These are phyloP conservation scores for Frankliniella fusca DNA, from an alignment of 2,888 invertebrate genomes.

Conservation along the genomic window DNA sequence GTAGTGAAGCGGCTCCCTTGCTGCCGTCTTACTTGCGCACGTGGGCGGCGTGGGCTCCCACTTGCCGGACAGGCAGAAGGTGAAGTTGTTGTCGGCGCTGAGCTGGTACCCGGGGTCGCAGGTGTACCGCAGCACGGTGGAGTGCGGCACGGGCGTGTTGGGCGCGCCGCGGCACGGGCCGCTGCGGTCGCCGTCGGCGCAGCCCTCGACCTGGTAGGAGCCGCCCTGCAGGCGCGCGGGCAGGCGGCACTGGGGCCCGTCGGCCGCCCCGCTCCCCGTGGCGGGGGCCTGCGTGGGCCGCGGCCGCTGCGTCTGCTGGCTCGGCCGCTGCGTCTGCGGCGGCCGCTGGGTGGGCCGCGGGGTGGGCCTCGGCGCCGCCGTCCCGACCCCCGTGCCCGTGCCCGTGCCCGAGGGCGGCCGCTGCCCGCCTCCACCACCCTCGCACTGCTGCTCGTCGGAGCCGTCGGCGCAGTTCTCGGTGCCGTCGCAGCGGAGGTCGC, in stretches of 20 bases:
- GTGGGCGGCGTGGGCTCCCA: slow-evolving; percentile 39
- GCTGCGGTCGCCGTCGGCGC: slow-evolving; percentile 46
- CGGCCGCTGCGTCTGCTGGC: slow-evolving; percentile 4
- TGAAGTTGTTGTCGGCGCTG: slow-evolving; percentile 39
- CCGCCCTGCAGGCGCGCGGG: slow-evolving; percentile 47
- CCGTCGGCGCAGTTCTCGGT: slow-evolving; percentile 51
- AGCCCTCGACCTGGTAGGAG: slow-evolving; percentile 53
- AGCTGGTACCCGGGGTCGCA: slow-evolving; percentile 42
- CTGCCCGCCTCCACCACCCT: too few species aligned
- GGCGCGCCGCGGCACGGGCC: slow-evolving; percentile 39
- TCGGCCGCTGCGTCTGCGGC: not conserved
- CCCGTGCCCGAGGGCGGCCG: too few species aligned
- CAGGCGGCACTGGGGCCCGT: slow-evolving; percentile 14
- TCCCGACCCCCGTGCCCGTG: not conserved
- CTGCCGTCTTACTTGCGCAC: slow-evolving; percentile 36
- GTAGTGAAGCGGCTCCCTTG: too few species aligned
- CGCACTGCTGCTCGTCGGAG: slow-evolving; percentile 49
- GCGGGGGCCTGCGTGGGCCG: not conserved
- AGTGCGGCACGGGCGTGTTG: slow-evolving; percentile 40
- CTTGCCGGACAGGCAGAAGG: slow-evolving; percentile 40
- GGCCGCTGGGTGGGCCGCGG: not conserved
- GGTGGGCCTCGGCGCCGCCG: not conserved
- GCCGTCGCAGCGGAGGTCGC: slow-evolving; percentile 54
- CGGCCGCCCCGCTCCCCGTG: not conserved
- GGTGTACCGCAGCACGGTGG: slow-evolving; percentile 41